phyloP scores from a whole-genome alignment of 2,113 vertebrate genomes.

The Lycaon pictus region DNA sequence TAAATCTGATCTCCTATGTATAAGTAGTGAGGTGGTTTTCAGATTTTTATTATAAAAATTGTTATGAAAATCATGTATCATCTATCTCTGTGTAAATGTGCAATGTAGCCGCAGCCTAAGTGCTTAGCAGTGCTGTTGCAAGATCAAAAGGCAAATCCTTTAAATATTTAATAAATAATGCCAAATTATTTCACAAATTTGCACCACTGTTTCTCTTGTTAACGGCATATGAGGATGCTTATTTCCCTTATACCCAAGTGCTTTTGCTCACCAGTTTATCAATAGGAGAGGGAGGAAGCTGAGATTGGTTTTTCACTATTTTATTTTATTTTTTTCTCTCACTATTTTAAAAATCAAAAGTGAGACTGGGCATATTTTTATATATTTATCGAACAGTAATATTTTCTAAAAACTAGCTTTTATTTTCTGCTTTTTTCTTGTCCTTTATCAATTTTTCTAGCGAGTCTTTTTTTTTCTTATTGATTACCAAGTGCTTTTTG shows the following conservation, averaged over 20 bases:
- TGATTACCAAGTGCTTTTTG: background rate
- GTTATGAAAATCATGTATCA: background rate
- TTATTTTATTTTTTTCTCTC: background rate
- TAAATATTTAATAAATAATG: conserved; percentile 49
- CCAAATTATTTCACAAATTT: conserved; percentile 35
- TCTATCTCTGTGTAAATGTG: conserved; percentile 5
- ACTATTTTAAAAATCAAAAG: conserved; percentile 39
- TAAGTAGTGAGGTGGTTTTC: background rate
- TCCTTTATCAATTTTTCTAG: background rate
- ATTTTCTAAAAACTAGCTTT: background rate
- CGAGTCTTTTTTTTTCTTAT: background rate
- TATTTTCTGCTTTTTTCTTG: background rate
- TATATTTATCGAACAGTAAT: background rate
- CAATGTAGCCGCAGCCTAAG: background rate
- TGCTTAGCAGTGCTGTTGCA: background rate
- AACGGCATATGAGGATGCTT: background rate
- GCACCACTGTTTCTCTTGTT: background rate
- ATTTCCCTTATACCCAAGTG: background rate
- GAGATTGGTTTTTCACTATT: background rate
- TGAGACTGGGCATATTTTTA: background rate
- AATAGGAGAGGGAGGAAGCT: background rate
- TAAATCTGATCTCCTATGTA: background rate
- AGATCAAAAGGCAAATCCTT: conserved; percentile 33
- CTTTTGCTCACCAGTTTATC: background rate
- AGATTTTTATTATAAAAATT: conserved; percentile 11